Evolutionary conservation across 1,140 invertebrate species (phyloP).

Genomic region (Drosophila santomea): DNA sequence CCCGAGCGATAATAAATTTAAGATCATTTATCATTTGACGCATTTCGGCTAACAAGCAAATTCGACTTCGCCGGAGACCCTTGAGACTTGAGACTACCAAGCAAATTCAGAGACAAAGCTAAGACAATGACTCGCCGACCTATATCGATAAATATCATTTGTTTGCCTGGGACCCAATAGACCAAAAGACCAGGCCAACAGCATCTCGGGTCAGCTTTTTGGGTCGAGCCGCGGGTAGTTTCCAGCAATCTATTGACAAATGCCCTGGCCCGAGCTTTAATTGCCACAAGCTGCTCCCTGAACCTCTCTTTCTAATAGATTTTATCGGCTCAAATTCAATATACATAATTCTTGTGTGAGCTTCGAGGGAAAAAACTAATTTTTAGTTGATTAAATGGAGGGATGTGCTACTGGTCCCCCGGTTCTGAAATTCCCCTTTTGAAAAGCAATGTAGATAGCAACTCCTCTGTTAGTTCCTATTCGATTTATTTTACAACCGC

Average conservation of each 20-base stretch:
- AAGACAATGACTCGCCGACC: conserved; percentile 57
- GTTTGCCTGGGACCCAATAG: conserved; percentile 22
- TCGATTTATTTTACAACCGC: conserved; percentile 57
- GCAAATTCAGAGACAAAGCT: conserved; percentile 22
- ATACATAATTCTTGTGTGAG: conserved; percentile 51
- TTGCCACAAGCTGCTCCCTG: conserved; percentile 40
- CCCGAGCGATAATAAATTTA: conserved; percentile 70
- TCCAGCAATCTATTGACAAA: conserved; percentile 65
- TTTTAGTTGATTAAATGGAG: conserved; percentile 48
- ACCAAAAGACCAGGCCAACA: conserved; percentile 8
- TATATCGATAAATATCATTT: conserved; percentile 69
- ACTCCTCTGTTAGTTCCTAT: conserved; percentile 33
- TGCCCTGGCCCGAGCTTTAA: conserved; percentile 58
- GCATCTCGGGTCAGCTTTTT: conserved; percentile 59
- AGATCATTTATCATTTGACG: conserved; percentile 81
- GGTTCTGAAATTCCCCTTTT: neutral
- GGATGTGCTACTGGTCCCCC: conserved; percentile 22
- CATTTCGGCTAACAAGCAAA: conserved; percentile 75
- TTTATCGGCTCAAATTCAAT: conserved; percentile 60
- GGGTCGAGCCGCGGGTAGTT: conserved; percentile 37
- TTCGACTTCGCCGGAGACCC: conserved; percentile 42
- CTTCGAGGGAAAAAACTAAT: conserved; percentile 29
- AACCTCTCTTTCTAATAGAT: conserved; percentile 20
- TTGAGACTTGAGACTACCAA: neutral
- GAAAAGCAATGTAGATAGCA: conserved; percentile 27